Conservation (phyloP, 2,113 vertebrate species). For the Grammomys surdaster region DNA sequence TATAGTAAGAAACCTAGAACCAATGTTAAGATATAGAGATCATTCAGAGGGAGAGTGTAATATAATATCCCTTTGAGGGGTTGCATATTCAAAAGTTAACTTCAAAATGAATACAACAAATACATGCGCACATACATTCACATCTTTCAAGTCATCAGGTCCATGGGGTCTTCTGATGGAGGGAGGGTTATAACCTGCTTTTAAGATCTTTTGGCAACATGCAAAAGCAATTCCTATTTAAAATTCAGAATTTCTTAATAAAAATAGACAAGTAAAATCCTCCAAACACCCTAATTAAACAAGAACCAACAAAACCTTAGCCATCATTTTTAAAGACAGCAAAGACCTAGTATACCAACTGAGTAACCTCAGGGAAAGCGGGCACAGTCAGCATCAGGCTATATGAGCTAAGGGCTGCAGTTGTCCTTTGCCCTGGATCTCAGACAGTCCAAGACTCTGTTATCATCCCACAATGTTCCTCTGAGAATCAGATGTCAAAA, state of each 20-base stretch:
- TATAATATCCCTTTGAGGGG: not conserved
- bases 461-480: not conserved
- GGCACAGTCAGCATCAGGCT: not conserved
- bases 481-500: not conserved
- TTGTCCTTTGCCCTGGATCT: not conserved
- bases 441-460: not conserved
- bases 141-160: slow-evolving; percentile 16
- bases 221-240: not conserved
- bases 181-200: not conserved
- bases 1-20: not conserved
- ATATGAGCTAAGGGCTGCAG: not conserved
- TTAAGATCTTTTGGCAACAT: not conserved
- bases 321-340: not conserved
- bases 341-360: not conserved
- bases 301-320: slow-evolving; percentile 2
- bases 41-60: slow-evolving; percentile 31
- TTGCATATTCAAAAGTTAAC: not conserved
- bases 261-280: not conserved
- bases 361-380: not conserved
- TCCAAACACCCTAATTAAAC: slow-evolving; percentile 4
- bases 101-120: slow-evolving; percentile 26
- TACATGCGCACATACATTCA: not conserved
- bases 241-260: slow-evolving; percentile 33
- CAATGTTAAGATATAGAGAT: not conserved
- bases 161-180: not conserved